Evolutionary conservation across 2,888 invertebrate genomes (phyloP).

Genomic region (Agriotes lineatus): DNA sequence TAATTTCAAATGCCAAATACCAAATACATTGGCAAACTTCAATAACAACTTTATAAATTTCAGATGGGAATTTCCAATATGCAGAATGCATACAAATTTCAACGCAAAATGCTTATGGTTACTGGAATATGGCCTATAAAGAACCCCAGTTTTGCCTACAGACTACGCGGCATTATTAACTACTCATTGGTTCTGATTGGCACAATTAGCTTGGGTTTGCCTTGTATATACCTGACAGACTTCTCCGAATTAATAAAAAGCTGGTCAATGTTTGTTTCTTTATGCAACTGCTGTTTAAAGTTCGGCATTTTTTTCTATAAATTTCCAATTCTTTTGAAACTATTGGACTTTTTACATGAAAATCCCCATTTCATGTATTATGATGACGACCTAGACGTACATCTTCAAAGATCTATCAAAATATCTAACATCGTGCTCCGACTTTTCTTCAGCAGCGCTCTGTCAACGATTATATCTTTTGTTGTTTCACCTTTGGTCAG

Average conservation of each 20-base stretch:
- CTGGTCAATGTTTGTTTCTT: slow-evolving; percentile 27
- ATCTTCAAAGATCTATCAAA: slow-evolving; percentile 12
- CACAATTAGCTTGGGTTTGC: no score
- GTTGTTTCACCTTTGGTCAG: background rate
- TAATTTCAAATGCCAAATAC: no score
- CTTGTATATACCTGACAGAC: slow-evolving; percentile 9
- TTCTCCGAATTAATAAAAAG: slow-evolving; percentile 27
- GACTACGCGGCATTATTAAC: no score
- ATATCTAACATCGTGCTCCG: slow-evolving; percentile 12
- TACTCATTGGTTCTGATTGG: no score
- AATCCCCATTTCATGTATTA: slow-evolving; percentile 29
- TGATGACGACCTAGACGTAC: slow-evolving; percentile 12
- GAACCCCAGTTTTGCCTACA: background rate
- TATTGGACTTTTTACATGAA: slow-evolving; percentile 32
- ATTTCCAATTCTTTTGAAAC: slow-evolving; percentile 18
- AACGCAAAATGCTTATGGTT: background rate
- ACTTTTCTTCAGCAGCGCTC: slow-evolving; percentile 7
- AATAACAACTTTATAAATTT: no score
- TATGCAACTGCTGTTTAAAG: slow-evolving; percentile 30
- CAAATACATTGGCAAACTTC: no score
- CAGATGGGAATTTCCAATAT: no score
- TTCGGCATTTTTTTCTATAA: slow-evolving; percentile 31
- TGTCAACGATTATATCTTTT: slow-evolving; percentile 22
- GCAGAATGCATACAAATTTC: background rate
- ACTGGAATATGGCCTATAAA: background rate